These are phyloP conservation scores for Globia sparganii DNA, from an alignment of 2,888 invertebrate genomes.

Conservation along the genomic window DNA sequence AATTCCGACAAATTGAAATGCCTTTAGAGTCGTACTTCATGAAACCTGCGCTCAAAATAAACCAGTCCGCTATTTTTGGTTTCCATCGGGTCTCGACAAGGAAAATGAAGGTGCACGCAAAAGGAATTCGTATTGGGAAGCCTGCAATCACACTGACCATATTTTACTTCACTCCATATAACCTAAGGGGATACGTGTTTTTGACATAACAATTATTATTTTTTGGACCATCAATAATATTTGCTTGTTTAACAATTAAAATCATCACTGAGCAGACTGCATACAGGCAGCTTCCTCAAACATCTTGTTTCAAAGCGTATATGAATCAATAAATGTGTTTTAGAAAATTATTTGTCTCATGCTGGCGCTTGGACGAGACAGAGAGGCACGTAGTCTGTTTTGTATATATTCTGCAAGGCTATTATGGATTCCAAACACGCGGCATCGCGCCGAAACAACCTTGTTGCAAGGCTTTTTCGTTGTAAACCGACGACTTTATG, in stretches of 20 bases:
- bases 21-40: slow-evolving; percentile 16
- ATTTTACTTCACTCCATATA: slow-evolving; percentile 31
- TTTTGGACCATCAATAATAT: slow-evolving; percentile 1
- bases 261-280: neutral
- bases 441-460: slow-evolving; percentile 81
- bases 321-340: slow-evolving; percentile 57
- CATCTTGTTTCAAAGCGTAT: slow-evolving; percentile 17
- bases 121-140: slow-evolving; percentile 53
- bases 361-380: slow-evolving; percentile 42
- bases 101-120: slow-evolving; percentile 41
- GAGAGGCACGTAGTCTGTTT: slow-evolving; percentile 62
- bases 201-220: slow-evolving; percentile 23
- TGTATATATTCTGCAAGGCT: slow-evolving; percentile 79
- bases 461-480: slow-evolving; percentile 85
- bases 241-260: neutral
- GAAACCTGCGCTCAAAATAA: slow-evolving; percentile 44
- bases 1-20: slow-evolving; percentile 24
- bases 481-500: slow-evolving; percentile 73
- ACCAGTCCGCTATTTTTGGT: slow-evolving; percentile 65
- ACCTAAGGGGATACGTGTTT: slow-evolving; percentile 19
- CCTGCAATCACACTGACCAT: slow-evolving; percentile 49
- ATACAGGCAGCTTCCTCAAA: slow-evolving; percentile 20
- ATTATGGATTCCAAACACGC: slow-evolving; percentile 83
- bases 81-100: slow-evolving; percentile 38
- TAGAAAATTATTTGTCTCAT: slow-evolving; percentile 57